Conservation (phyloP, 2,797 vertebrate genomes). For the Melanogrammus aeglefinus region DNA sequence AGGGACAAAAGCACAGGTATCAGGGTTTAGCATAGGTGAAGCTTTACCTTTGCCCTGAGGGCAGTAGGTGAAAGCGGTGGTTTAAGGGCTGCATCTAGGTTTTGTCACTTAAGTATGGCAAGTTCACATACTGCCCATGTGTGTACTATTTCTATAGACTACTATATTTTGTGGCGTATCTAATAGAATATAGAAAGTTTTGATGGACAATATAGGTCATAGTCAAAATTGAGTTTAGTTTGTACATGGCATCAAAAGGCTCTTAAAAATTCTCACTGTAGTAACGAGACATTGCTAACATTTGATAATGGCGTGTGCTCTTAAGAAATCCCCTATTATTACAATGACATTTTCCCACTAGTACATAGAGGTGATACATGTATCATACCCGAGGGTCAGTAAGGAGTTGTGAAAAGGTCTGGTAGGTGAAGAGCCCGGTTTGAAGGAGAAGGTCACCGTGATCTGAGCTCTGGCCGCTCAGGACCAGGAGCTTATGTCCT, state of each 20-base stretch:
- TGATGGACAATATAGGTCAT: neutral
- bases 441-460: slow-evolving; percentile 92
- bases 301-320: neutral
- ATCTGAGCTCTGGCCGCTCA: slow-evolving; percentile 92
- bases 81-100: no score
- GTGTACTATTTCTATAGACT: neutral
- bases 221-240: neutral
- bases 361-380: neutral
- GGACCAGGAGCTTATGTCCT: slow-evolving; percentile 88
- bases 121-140: no score
- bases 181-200: neutral
- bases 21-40: no score
- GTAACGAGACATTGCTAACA: neutral
- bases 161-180: neutral
- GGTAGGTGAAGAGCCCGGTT: slow-evolving; percentile 85
- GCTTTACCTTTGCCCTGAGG: no score
- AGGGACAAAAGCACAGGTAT: no score
- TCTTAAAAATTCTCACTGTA: neutral
- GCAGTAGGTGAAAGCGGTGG: no score
- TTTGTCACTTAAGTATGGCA: no score
- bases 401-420: slow-evolving; percentile 82
- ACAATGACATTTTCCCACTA: neutral
- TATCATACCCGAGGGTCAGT: slow-evolving; percentile 82
- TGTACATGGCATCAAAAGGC: neutral
- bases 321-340: neutral